Evolutionary conservation across 2,113 vertebrate genomes (phyloP).

Genomic region (Colistium nudipinnis): DNA sequence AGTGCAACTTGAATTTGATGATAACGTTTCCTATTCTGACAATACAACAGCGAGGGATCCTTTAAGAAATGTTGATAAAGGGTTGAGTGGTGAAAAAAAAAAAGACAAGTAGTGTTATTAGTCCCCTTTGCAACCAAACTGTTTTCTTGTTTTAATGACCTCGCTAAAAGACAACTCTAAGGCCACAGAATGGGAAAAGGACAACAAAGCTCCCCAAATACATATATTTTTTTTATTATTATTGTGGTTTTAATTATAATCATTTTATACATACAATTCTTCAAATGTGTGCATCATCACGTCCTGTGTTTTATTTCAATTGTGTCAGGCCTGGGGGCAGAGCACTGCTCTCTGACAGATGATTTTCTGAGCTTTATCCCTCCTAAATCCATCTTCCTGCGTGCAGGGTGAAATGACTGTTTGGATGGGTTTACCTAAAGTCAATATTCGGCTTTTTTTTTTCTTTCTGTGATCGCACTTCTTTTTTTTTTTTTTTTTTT

Average conservation of each 20-base stretch:
- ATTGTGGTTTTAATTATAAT: no score
- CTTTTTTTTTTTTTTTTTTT: no score
- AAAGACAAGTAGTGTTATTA: conserved; percentile 13
- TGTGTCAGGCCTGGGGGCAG: conserved; percentile 8
- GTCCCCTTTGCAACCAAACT: not conserved
- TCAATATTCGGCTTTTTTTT: conserved; percentile 18
- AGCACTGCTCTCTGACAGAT: conserved; percentile 26
- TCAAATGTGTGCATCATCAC: conserved; percentile 14
- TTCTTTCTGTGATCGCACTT: no score
- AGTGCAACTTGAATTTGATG: conserved; percentile 55
- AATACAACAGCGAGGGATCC: conserved; percentile 19
- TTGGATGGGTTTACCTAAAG: conserved; percentile 2
- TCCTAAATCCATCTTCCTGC: conserved; percentile 25
- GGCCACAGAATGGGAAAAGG: not conserved
- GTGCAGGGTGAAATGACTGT: conserved; percentile 16
- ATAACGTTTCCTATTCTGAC: conserved; percentile 35
- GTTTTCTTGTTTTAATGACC: not conserved
- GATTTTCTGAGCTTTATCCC: conserved; percentile 17
- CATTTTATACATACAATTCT: no score
- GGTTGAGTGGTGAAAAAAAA: not conserved
- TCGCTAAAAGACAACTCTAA: not conserved
- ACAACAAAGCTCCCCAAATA: not conserved
- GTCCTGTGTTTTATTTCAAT: conserved; percentile 8
- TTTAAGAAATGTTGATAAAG: conserved; percentile 7
- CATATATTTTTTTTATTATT: no score